Conservation (phyloP, 1,140 invertebrate species). For the Drosophila trapezifrons region DNA sequence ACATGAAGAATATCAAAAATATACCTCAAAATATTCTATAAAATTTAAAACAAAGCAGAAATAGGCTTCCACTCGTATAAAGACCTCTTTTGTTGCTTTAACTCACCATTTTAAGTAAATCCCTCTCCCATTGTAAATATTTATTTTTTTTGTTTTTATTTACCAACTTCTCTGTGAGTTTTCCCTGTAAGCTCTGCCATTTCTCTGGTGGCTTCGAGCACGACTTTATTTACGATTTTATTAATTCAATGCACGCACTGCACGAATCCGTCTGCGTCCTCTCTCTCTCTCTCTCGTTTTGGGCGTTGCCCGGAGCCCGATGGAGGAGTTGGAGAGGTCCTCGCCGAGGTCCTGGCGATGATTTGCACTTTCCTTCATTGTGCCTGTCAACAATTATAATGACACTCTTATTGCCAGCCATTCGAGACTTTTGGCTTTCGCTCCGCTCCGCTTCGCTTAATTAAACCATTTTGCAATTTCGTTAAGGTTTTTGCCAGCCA, state of each 20-base stretch:
- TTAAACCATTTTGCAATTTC: constrained; percentile 78
- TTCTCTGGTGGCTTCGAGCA: constrained; percentile 19
- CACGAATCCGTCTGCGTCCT: constrained; percentile 33
- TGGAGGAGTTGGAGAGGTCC: constrained; percentile 11
- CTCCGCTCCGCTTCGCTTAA: constrained; percentile 67
- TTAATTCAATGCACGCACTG: constrained; percentile 69
- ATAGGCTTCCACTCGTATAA: no score
- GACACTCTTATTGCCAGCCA: constrained; percentile 79
- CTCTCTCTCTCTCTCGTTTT: constrained; percentile 11
- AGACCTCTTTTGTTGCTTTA: no score
- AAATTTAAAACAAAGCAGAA: no score
- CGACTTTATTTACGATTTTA: constrained; percentile 66
- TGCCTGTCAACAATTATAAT: constrained; percentile 69
- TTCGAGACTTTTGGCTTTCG: constrained; percentile 55
- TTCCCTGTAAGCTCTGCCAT: constrained; percentile 13
- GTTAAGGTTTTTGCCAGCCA: constrained; percentile 39
- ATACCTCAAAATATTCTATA: no score
- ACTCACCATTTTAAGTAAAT: neutral
- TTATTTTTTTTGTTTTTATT: no score
- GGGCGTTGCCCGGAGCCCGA: constrained; percentile 48
- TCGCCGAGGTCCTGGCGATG: constrained; percentile 51
- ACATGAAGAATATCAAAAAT: no score
- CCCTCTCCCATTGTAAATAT: no score
- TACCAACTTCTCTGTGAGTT: neutral
- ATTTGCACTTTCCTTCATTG: constrained; percentile 65